A percentile compares a stretch with the other conserved stretches of the same genome.
These are phyloP conservation scores for Prolemur simus DNA, from an alignment of 2,113 vertebrate species.

Conservation along the genomic window DNA sequence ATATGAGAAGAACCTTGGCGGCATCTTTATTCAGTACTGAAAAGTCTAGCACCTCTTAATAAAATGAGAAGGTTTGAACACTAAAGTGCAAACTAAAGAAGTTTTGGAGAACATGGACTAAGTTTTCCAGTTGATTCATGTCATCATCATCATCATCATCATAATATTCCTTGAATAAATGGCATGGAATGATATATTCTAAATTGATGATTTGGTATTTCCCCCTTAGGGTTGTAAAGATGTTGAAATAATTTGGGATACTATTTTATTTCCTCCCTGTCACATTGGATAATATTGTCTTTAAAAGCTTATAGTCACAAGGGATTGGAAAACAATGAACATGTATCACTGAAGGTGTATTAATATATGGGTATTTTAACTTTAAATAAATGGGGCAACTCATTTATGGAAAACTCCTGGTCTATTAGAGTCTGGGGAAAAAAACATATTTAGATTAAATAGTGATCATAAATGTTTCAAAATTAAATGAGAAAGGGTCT, in stretches of 20 bases:
- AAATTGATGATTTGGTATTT: background rate
- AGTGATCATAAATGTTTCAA: background rate
- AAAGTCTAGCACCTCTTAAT: background rate
- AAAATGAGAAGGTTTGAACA: background rate
- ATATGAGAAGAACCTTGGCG: background rate
- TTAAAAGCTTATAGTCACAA: background rate
- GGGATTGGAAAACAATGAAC: constrained; percentile 36
- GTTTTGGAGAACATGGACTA: background rate
- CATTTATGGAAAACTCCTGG: background rate
- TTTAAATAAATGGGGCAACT: background rate
- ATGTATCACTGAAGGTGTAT: background rate
- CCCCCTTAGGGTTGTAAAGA: background rate
- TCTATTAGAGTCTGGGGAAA: background rate
- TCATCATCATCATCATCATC: background rate
- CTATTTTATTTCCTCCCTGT: background rate
- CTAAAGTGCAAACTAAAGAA: background rate
- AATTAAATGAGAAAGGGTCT: background rate
- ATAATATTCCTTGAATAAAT: background rate
- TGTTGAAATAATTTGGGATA: background rate
- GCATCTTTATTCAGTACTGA: background rate
- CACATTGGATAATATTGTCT: background rate
- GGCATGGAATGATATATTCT: background rate
- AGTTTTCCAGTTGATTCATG: background rate
- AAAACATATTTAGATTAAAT: background rate
- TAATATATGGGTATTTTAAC: background rate